Evolutionary conservation across 2,797 vertebrate genomes (phyloP), one percentile per base, ranked within the genome.

Genomic region (Rhincodon typus): DNA sequence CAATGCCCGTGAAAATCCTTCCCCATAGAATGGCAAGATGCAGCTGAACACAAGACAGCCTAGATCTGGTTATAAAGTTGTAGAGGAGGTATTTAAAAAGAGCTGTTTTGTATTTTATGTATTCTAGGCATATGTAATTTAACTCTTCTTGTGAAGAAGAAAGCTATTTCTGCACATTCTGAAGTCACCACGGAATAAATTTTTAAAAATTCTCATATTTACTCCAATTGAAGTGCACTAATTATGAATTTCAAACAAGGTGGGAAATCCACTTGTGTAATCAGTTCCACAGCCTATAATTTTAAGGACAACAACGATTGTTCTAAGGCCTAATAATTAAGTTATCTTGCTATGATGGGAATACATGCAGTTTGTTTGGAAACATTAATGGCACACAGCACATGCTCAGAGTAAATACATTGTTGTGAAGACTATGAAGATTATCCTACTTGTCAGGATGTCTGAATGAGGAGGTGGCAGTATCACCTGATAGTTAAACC

Each of bases 341-440:
- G 21, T 93, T 67, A 25, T 69, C 12, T 77, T 95, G 42, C 46
- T 53, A 95, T 57, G 53, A 94, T 95, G 94, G 34, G 94, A n/a
- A 77, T 19, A 30, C 94, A 53, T 15, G 15, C 69, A 46, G 21
- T 46, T 69, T 12, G 46, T 72, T 10, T 50, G 86, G 66, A 86
- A 95, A 93, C 62, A 38, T 25, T 66, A 38, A n/a, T 57, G 72
- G 50, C 46, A 77, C 86, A 87, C 66, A 95, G 50, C 84, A 69
- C n/a, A 12, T 27, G 74, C 91, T 70, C 96, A 77, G 87, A 77
- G 84, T 93, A 95, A 96, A 96, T 95, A n/a, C 70, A 69, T 69
- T 66, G 50, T 53, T 72, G 50, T 70, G 70, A 95, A 87, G 70
- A 62, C 84, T 74, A 30, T 67, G 34, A 72, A 84, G 62, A 95